Base-by-base conservation (phyloP, 2,888 invertebrate genomes). In the Thysanoteuthis rhombus region DNA sequence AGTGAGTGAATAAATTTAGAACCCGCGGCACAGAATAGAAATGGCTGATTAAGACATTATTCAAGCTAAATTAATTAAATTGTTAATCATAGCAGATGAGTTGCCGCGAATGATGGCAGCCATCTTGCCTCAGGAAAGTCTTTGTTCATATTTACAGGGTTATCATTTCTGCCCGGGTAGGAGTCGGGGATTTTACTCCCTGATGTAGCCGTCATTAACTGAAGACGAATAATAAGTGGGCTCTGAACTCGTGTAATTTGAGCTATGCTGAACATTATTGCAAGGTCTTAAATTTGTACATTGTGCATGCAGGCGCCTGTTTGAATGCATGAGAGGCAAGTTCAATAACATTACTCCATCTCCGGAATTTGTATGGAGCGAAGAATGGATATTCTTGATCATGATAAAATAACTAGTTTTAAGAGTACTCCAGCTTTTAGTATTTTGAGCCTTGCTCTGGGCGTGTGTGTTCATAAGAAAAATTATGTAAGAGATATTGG, bases 41-140 rank as follows among this genome's bases (percentile, higher is more conserved):
- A 75, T 75, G n/a, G 75, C 75, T 75, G 75, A 75, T 75, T 75
- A 75, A 36, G 75, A 75, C 75, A 36, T 75, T 75, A 75, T 75
- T 75, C 75, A 75, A 75, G 75, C 75, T 75, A 75, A 75, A 75
- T 75, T 75, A 75, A 75, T 75, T 75, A 75, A 75, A 75, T 75
- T 75, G 75, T 75, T 75, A 75, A 75, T 75, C 75, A 75, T 75
- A 36, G 75, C 75, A 75, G 75, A 75, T 75, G 75, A 36, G 75
- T 36, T 36, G 75, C n/a, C n/a, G 75, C n/a, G 75, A 75, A 75
- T n/a, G 75, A n/a, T 75, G 16, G 75, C 75, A 36, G n/a, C n/a
- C 75, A n/a, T n/a, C 75, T 75, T 75, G 75, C 75, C 75, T 36
- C 75, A 1, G 75, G 75, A 75, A 75, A 36, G 75, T 75, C 75